Evolutionary conservation across 2,797 vertebrate genomes (phyloP), one percentile per base, ranked within the genome.

Genomic region (Anomalospiza imberbis): DNA sequence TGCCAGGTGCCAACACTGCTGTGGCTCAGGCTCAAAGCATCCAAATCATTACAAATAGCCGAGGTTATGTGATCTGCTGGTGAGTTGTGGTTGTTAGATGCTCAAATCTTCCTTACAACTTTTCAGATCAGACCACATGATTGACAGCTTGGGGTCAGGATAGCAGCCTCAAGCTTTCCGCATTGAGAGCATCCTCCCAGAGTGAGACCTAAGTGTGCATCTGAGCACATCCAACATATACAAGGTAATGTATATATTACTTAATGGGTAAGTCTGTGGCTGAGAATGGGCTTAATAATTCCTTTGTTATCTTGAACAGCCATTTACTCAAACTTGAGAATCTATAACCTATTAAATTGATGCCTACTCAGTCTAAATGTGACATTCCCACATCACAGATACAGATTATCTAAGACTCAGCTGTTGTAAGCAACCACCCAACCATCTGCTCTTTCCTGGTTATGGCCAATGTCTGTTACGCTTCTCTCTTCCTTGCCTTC

Each of bases 51-150:
- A 70, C 88, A 83, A 82, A 54, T 17, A 88, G 75, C 60, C n/a
- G 16, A 89, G 48, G 75, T 83, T 71, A 65, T 68, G 58, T 25
- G 94, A 95, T 51, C 66, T 87, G 71, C 67, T 63, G 72, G 29
- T 42, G 61, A 93, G 76, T 2, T 58, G 70, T 0, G 36, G 76
- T 55, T 58, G 7, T 66, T 58, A 62, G 29, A 77, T 40, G 65
- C 36, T 71, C 65, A 67, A 58, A 79, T 65, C 61, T 77, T 74
- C 36, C 82, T 63, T 29, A 34, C 53, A 85, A 40, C 85, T 32
- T 66, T 88, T 91, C 50, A 71, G 47, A 74, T 80, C 68, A 94
- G 53, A 85, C 72, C 82, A 74, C 68, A 85, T 47, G 94, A 91
- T 0, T 77, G 88, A 80, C 61, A 82, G 61, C 45, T n/a, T 58